Evolutionary conservation across 92 coral and sea anemone species (phyloP).

Genomic region (Heliopora coerulea): DNA sequence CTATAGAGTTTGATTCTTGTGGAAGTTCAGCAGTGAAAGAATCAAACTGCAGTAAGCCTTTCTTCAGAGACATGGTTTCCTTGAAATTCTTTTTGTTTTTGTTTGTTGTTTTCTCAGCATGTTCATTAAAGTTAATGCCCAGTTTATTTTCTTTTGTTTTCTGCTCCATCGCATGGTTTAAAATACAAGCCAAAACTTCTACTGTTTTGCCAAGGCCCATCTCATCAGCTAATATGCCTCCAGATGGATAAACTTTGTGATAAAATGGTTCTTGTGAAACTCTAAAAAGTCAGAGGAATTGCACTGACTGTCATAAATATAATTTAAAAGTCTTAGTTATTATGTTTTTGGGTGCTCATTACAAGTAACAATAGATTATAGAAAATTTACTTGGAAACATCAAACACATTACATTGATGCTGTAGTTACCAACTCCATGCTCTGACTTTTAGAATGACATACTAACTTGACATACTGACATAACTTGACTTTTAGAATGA

Average conservation of each 20-base stretch:
- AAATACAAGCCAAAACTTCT: slow-evolving; percentile 84
- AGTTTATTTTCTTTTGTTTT: neutral
- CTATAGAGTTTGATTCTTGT: neutral
- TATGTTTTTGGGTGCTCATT: too few relatives aligned
- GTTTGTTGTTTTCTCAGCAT: neutral
- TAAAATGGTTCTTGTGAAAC: neutral
- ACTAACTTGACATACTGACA: too few relatives aligned
- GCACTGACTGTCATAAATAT: slow-evolving; percentile 76
- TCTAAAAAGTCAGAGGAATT: neutral
- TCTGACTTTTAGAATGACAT: too few relatives aligned
- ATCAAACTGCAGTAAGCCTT: neutral
- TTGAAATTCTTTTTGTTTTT: neutral
- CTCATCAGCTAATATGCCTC: slow-evolving; percentile 97
- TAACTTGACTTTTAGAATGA: too few relatives aligned
- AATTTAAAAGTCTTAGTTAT: too few relatives aligned
- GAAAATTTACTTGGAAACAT: too few relatives aligned
- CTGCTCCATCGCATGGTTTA: slow-evolving; percentile 50
- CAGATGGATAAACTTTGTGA: slow-evolving; percentile 47
- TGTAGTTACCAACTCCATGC: too few relatives aligned
- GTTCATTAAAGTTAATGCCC: neutral
- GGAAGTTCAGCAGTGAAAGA: neutral
- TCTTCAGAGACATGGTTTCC: neutral
- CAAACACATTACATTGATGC: too few relatives aligned
- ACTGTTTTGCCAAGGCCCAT: slow-evolving; percentile 99
- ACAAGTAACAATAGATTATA: too few relatives aligned